A percentile compares a stretch with the other conserved stretches of the same genome.
Conservation (phyloP, 37 sponge, comb jelly and placozoan genomes). For the Ephydatia muelleri region DNA sequence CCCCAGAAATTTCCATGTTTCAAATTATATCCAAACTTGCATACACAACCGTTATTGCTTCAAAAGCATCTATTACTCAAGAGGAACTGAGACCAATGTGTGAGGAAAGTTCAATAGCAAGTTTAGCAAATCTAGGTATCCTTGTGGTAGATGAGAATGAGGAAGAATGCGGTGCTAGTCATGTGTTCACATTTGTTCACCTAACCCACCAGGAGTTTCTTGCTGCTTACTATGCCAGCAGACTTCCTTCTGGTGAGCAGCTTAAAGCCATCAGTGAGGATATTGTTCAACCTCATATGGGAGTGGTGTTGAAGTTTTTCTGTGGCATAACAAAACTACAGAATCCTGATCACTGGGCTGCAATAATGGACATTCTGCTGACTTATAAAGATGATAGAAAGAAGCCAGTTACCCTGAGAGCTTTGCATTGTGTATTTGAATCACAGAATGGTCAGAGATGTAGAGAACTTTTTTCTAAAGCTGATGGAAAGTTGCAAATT, state of each 20-base stretch:
- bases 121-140: background rate
- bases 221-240: conserved; percentile 19
- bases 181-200: conserved; percentile 48
- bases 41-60: conserved; percentile 1
- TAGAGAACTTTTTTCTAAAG: conserved; percentile 7
- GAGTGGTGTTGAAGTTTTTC: conserved; percentile 54
- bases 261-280: conserved; percentile 1
- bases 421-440: conserved; percentile 54
- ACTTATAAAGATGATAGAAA: background rate
- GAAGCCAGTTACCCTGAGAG: background rate
- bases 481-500: conserved; percentile 5
- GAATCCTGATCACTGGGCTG: too few species aligned
- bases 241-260: background rate
- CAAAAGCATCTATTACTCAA: conserved; percentile 7
- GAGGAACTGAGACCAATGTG: background rate
- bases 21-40: conserved; percentile 21
- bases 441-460: conserved; percentile 17
- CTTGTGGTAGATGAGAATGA: background rate
- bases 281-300: conserved; percentile 21
- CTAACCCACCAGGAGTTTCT: conserved; percentile 61
- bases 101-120: too few species aligned
- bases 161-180: conserved; percentile 6
- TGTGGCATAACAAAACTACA: conserved; percentile 20
- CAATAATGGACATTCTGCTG: conserved; percentile 3
- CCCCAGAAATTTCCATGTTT: conserved; percentile 7